phyloP scores from a whole-genome alignment of 2,113 vertebrate genomes.

The Zingel zingel region DNA sequence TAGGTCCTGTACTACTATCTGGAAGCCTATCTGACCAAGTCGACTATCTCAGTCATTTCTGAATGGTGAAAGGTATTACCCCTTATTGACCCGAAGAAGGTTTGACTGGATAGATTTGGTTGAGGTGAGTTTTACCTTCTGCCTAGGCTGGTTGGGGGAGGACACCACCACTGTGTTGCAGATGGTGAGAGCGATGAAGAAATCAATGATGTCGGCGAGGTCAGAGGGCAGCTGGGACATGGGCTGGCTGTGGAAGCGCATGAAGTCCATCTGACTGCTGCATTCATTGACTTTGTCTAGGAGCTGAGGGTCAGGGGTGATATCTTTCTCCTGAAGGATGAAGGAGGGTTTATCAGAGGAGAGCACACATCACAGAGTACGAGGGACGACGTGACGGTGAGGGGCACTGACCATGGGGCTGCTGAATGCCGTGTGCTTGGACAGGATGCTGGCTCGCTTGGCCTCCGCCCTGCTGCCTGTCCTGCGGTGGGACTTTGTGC shows the following conservation, averaged over 20 bases:
- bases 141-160: constrained; percentile 93
- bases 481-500: constrained; percentile 92
- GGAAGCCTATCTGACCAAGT: too few relatives aligned
- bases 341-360: constrained; percentile 24
- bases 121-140: constrained; percentile 85
- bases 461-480: constrained; percentile 92
- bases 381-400: background rate
- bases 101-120: background rate
- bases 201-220: constrained; percentile 92
- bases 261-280: constrained; percentile 87
- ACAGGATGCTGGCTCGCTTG: constrained; percentile 93
- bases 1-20: background rate
- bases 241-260: constrained; percentile 86
- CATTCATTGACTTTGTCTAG: constrained; percentile 95
- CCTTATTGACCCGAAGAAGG: background rate
- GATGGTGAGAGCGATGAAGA: constrained; percentile 96
- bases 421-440: constrained; percentile 96
- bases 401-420: constrained; percentile 93
- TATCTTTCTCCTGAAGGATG: constrained; percentile 91
- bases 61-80: background rate
- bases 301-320: constrained; percentile 94
- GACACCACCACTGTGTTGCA: constrained; percentile 98
- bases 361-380: background rate
- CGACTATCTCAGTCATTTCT: background rate
- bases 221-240: constrained; percentile 90